Base-by-base conservation (phyloP, 2,113 vertebrate species). In the Varanus komodoensis region DNA sequence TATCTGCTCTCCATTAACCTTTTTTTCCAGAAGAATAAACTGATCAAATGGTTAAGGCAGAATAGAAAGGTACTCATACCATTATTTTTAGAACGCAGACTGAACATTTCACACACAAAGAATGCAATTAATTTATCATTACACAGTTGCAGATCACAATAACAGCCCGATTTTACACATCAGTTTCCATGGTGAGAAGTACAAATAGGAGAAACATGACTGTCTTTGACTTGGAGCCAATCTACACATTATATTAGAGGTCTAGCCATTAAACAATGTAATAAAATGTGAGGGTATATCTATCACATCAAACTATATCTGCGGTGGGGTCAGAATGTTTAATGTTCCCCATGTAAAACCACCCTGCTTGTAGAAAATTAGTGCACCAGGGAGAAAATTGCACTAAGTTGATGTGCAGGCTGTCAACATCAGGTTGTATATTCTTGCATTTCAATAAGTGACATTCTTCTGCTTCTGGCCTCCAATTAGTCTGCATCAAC, bases 1-100 rank as follows among this genome's bases (percentile, higher is more conserved):
- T 82, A 64, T 64, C n/a, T 38, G 21, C 3, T 83, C 50, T 23
- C 73, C 17, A 38, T 75, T 15, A 75, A 50, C 67, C 6, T 48
- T 71, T 84, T n/a, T 69, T 84, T 71, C 25, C 44, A 71, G 57
- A 44, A 83, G 17, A 83, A 83, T 83, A 83, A 83, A 44, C 17
- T 82, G 32, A 2, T 15, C 15, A n/a, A 48, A 44, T 44, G 61
- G 15, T 44, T 68, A 50, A 6, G 38, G 34, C 11, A 9, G 82
- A 69, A 84, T 68, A 38, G 64, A 84, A 84, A 69, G 44, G 25
- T 23, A 48, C 23, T 48, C 38, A 8, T 44, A 44, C 38, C 38
- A 44, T 44, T 57, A 32, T 9, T 44, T 84, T 84, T 69, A 84
- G 34, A 19, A 25, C 48, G 17, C 67, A 19, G 14, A 61, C n/a